Conservation (phyloP, 1,140 invertebrate species). For the Araneus ventricosus region DNA sequence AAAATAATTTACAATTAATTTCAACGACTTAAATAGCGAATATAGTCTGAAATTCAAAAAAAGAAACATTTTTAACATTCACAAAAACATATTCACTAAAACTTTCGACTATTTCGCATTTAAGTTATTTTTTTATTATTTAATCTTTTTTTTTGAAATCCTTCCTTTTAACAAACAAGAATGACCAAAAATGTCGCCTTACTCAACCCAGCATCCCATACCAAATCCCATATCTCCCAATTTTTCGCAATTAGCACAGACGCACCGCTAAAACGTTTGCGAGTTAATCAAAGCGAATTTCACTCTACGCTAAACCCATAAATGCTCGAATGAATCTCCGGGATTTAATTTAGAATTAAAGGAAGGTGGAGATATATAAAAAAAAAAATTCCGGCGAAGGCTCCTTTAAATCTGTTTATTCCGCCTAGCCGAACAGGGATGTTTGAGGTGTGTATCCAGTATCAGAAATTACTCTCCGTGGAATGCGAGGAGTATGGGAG, state of each 20-base stretch:
- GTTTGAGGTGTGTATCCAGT: slow-evolving; percentile 52
- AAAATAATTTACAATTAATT: no score
- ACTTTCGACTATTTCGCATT: no score
- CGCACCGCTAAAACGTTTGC: slow-evolving; percentile 27
- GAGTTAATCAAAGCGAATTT: slow-evolving; percentile 67
- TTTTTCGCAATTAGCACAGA: slow-evolving; percentile 62
- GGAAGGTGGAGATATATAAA: not conserved
- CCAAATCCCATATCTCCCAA: not conserved
- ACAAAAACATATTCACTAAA: no score
- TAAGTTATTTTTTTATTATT: no score
- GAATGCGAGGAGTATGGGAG: not conserved
- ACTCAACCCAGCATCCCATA: not conserved
- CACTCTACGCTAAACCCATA: slow-evolving; percentile 8
- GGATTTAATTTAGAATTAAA: slow-evolving; percentile 53
- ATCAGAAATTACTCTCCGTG: slow-evolving; percentile 42
- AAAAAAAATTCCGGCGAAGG: slow-evolving; percentile 24
- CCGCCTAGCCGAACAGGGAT: slow-evolving; percentile 13
- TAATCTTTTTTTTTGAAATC: no score
- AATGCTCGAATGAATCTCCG: slow-evolving; percentile 35
- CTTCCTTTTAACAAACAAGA: not conserved
- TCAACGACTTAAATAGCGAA: no score
- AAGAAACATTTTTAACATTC: no score
- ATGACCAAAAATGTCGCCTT: not conserved
- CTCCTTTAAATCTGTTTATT: slow-evolving; percentile 65
- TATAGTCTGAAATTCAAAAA: no score